A percentile compares a stretch with the other conserved stretches of the same genome.
Evolutionary conservation across 2,797 vertebrate genomes (phyloP).

Genomic region (Dicrostonyx torquatus): DNA sequence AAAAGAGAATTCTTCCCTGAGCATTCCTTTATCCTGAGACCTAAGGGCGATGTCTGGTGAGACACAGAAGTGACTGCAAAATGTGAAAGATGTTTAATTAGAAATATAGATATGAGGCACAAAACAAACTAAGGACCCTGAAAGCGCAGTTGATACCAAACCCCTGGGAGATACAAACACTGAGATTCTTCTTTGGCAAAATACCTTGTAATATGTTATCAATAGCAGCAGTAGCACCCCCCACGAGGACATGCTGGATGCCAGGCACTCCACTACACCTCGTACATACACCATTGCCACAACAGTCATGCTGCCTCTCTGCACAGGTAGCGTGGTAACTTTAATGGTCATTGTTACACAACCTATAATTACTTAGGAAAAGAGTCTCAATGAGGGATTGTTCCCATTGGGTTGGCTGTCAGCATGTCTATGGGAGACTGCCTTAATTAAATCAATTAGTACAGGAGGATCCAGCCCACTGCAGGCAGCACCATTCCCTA

Average conservation of each 20-base stretch:
- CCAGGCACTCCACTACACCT: background rate
- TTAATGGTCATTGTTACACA: background rate
- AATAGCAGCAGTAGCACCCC: background rate
- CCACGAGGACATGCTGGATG: background rate
- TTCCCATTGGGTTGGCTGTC: background rate
- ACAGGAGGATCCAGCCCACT: background rate
- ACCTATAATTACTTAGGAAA: background rate
- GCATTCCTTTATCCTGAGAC: constrained; percentile 50
- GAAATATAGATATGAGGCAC: background rate
- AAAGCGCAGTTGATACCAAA: constrained; percentile 40
- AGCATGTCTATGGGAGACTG: background rate
- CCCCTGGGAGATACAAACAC: background rate
- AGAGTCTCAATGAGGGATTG: background rate
- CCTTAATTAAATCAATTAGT: background rate
- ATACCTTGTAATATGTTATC: background rate
- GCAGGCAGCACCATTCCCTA: background rate
- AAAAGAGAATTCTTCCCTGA: constrained; percentile 28
- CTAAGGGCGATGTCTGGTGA: background rate
- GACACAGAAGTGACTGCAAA: background rate
- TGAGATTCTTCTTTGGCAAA: constrained; percentile 25
- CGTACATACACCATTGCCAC: background rate
- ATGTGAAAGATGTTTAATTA: background rate
- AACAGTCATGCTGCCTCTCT: background rate
- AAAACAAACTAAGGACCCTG: constrained; percentile 39
- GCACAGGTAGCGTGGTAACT: background rate